A percentile compares a stretch with the other conserved stretches of the same genome.
These are phyloP conservation scores for Telmatochromis sp. DNA, from an alignment of 2,113 vertebrate species.

Conservation along the genomic window DNA sequence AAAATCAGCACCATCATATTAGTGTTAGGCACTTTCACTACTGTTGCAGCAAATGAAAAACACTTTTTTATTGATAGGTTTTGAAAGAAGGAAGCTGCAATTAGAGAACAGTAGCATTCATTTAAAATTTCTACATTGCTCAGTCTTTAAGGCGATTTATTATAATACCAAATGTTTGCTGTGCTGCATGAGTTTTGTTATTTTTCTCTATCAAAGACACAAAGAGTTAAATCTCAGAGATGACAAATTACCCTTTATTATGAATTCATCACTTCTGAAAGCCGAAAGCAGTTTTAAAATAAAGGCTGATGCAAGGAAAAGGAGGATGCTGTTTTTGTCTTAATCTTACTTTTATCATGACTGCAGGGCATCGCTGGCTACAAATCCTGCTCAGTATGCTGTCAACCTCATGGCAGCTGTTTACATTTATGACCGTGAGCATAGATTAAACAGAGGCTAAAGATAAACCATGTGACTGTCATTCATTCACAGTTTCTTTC, in stretches of 20 bases:
- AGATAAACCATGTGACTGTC: not conserved
- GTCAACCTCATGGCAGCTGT: not conserved
- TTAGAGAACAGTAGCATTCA: not conserved
- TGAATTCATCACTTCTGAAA: not conserved
- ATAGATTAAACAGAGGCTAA: not conserved
- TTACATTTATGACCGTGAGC: not conserved
- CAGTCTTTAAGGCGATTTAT: not conserved
- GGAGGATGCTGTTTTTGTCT: not conserved
- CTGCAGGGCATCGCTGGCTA: not conserved
- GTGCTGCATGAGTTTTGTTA: not conserved
- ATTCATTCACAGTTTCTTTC: not conserved
- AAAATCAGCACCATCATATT: not conserved
- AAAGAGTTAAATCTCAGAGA: not conserved
- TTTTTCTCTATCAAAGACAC: not conserved
- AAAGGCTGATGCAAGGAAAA: not conserved
- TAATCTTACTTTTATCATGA: not conserved
- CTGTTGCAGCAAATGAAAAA: not conserved
- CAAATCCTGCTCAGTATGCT: not conserved
- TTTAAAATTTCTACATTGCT: not conserved
- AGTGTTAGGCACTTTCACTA: not conserved
- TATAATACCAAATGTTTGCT: not conserved
- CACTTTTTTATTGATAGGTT: not conserved
- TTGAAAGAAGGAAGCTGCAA: not conserved
- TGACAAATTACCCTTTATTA: not conserved
- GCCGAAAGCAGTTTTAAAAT: not conserved